Percentiles rank a stretch among this genome's conserved stretches.
phyloP scores from a whole-genome alignment of 1,140 invertebrate species.

The Meloidogyne chitwoodi region DNA sequence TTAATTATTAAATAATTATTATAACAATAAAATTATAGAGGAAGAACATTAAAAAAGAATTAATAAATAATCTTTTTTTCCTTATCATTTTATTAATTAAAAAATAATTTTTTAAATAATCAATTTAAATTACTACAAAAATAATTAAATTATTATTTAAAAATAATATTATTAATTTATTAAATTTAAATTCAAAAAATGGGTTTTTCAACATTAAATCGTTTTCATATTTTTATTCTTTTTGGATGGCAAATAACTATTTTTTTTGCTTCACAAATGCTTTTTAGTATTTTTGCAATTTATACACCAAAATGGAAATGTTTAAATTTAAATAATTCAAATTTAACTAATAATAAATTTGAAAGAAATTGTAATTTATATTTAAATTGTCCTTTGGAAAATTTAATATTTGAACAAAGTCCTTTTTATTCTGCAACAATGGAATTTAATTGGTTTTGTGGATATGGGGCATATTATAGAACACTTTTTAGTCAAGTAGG shows the following conservation, averaged over 20 bases:
- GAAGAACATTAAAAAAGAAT: too few species aligned
- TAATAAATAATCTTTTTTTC: too few species aligned
- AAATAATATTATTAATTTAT: neutral
- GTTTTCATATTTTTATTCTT: conserved; percentile 18
- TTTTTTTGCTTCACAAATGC: conserved; percentile 22
- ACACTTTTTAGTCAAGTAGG: conserved; percentile 11
- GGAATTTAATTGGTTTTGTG: conserved; percentile 24
- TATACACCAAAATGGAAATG: conserved; percentile 20
- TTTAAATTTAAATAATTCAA: neutral
- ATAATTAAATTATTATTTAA: neutral
- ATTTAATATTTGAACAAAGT: conserved; percentile 14
- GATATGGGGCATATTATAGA: conserved; percentile 9
- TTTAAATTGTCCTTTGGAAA: conserved; percentile 1
- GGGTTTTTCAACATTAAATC: conserved; percentile 5
- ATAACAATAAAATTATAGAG: too few species aligned
- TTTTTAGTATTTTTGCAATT: conserved; percentile 22
- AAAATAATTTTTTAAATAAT: too few species aligned
- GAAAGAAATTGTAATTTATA: conserved; percentile 9
- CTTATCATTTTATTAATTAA: too few species aligned
- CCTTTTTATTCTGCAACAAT: conserved; percentile 20
- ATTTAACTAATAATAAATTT: neutral
- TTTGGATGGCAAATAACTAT: conserved; percentile 21
- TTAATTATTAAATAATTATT: too few species aligned
- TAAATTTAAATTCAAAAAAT: neutral
- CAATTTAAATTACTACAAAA: too few species aligned